These are phyloP conservation scores for Zootermopsis nevadensis DNA, from an alignment of 2,888 invertebrate species.

Conservation along the genomic window DNA sequence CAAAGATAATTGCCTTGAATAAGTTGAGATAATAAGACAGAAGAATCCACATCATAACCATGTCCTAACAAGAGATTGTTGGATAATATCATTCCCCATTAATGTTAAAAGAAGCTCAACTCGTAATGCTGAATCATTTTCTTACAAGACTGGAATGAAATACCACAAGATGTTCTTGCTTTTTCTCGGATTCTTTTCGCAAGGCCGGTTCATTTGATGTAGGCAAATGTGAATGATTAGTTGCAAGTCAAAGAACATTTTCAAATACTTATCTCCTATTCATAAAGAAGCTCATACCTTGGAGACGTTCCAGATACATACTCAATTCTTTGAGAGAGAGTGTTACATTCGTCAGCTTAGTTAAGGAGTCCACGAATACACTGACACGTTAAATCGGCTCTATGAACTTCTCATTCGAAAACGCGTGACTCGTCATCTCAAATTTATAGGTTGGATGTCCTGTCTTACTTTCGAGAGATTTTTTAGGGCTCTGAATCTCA, in stretches of 20 bases:
- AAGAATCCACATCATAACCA: too few species aligned
- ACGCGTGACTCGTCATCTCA: not conserved
- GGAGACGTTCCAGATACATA: not conserved
- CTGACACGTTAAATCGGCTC: too few species aligned
- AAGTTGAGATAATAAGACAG: too few species aligned
- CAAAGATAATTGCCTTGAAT: too few species aligned
- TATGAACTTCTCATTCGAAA: not conserved
- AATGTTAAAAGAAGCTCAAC: not conserved
- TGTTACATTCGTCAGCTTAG: not conserved
- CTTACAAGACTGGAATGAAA: not conserved
- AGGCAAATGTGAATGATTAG: not conserved
- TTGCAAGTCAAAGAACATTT: not conserved
- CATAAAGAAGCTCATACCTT: not conserved
- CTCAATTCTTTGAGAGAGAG: not conserved
- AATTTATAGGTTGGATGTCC: too few species aligned
- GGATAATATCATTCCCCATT: too few species aligned
- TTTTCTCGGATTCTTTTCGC: too few species aligned
- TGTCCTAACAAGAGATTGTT: too few species aligned
- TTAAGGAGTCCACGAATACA: not conserved
- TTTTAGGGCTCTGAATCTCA: too few species aligned
- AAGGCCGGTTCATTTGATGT: not conserved
- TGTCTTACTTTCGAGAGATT: too few species aligned
- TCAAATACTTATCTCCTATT: not conserved
- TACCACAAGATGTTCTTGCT: not conserved
- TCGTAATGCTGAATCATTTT: not conserved